Conservation (phyloP, 2,797 vertebrate species). For the Peromyscus melanophrys region DNA sequence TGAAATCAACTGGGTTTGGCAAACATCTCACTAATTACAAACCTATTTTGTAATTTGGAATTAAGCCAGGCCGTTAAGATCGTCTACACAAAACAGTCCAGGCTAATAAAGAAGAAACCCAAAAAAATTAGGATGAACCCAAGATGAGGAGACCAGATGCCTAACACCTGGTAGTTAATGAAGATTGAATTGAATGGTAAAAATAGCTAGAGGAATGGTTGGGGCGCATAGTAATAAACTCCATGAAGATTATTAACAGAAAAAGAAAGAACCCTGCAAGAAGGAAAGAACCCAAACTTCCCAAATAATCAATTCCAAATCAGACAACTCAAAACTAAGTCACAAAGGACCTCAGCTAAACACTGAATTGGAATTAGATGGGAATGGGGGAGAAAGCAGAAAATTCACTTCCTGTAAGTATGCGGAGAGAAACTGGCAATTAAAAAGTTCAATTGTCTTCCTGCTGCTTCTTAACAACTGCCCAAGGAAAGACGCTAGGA, state of each 20-base stretch:
- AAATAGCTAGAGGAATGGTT: slow-evolving; percentile 31
- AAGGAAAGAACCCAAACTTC: slow-evolving; percentile 56
- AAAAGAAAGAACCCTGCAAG: slow-evolving; percentile 10
- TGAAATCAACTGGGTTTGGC: slow-evolving; percentile 68
- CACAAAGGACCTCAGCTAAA: background rate
- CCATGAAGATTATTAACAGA: slow-evolving; percentile 22
- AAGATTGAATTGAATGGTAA: slow-evolving; percentile 56
- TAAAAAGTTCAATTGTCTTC: slow-evolving; percentile 1
- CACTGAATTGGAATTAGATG: background rate
- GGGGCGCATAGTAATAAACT: slow-evolving; percentile 5
- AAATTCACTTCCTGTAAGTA: background rate
- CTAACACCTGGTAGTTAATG: slow-evolving; percentile 69
- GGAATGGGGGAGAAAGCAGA: background rate
- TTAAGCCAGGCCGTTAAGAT: slow-evolving; percentile 73
- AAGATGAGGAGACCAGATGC: slow-evolving; percentile 75
- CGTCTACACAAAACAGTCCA: slow-evolving; percentile 62
- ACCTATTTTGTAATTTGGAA: slow-evolving; percentile 75
- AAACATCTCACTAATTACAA: slow-evolving; percentile 68
- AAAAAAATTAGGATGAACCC: slow-evolving; percentile 53
- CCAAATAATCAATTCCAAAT: slow-evolving; percentile 39
- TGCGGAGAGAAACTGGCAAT: background rate
- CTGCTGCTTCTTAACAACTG: background rate
- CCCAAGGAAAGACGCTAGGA: background rate
- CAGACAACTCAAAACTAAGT: slow-evolving; percentile 28
- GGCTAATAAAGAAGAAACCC: slow-evolving; percentile 62